Evolutionary conservation across 2,113 vertebrate species (phyloP).

Genomic region (Zosterops hypoxanthus): DNA sequence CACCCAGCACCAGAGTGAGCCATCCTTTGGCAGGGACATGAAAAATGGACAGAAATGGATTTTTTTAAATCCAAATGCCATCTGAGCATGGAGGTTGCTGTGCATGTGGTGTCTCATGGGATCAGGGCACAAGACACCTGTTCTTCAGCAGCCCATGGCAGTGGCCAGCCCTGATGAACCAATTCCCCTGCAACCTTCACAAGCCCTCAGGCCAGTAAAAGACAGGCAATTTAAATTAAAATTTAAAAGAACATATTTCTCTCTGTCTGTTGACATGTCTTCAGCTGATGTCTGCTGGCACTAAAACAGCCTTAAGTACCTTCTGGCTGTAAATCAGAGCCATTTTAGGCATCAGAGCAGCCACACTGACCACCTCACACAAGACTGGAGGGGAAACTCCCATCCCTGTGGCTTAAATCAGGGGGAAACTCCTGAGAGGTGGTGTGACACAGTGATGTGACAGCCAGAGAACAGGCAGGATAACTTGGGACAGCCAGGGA

Average conservation of each 20-base stretch:
- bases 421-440: not conserved
- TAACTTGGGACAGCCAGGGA: not conserved
- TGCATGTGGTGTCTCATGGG: rapidly evolving
- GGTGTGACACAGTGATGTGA: rapidly evolving
- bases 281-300: not conserved
- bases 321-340: not conserved
- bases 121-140: not conserved
- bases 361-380: not conserved
- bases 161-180: not conserved
- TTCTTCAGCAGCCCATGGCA: not conserved
- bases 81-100: not conserved
- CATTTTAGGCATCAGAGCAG: not conserved
- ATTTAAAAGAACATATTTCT: rapidly evolving
- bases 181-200: not conserved
- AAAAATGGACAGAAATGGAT: not conserved
- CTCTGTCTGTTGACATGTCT: not conserved
- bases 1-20: not conserved
- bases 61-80: not conserved
- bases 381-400: not conserved
- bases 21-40: not conserved
- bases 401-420: not conserved
- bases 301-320: not conserved
- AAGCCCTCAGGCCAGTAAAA: not conserved
- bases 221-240: not conserved
- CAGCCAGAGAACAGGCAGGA: not conserved